Base-by-base conservation (phyloP, 1,140 invertebrate genomes). In the Parasteatoda tepidariorum region DNA sequence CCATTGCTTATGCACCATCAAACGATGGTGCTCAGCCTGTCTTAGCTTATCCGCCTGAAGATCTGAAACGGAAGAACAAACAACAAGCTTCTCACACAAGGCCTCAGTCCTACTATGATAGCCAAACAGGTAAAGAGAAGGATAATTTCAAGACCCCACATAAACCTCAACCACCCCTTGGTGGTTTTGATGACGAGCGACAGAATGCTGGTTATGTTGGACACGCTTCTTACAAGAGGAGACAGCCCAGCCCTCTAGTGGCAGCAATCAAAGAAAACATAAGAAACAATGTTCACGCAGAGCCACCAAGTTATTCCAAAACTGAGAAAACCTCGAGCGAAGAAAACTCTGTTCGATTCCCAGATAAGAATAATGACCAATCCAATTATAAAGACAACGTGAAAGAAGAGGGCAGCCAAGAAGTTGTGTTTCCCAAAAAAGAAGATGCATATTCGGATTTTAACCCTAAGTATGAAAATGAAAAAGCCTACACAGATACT, bases 291-390 rank as follows among this genome's bases (percentile, higher is more conserved):
- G 81, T 83, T 3, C 68, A 74, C 6, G 38, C 68, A 2, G 31
- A 62, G 55, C 81, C 81, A 15, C 81, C 81, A 24, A 62, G 57
- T 4, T 83, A 83, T 55, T 48, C 81, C 6, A 83, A 73, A 31
- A 18, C 68, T 0, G 30, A 73, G 26, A 62, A 24, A 0, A 30
- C 31, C 0, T 54, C 30, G 2, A 66, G 41, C 15, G 26, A 30
- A 24, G 61, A 73, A 31, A 73, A 73, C 24, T 73, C 70, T 22
- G 70, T 73, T n/a, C 66, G 57, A 2, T 82, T 70, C 15, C 67
- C 67, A 0, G 34, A 70, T 18, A 15, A 24, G 13, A 55, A 48
- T 48, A 13, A 5, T 6, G 28, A 71, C 1, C 22, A 28, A 18
- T n/a, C 15, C 5, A 68, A 68, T 1, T 68, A 68, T 68, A 55